Base-by-base conservation (phyloP, 2,888 invertebrate species). In the Ptychoptera albimana region DNA sequence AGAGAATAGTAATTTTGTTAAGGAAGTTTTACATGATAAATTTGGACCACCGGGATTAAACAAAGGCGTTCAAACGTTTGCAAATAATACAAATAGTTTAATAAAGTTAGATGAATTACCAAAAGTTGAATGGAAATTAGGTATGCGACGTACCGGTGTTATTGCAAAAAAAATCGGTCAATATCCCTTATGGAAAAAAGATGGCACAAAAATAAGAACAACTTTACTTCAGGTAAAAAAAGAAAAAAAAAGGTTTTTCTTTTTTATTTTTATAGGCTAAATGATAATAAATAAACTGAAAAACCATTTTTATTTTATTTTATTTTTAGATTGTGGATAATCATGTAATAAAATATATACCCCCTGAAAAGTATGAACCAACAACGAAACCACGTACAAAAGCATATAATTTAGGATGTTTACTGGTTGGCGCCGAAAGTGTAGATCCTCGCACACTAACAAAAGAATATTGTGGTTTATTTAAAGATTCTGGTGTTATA, bases 131-230 rank as follows among this genome's bases (percentile, higher is more conserved):
- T 94, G 88, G 87, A 69, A 67, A 2, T 69, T 72, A 8, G 53
- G 56, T 38, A 72, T 79, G 7, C 69, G 73, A 43, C 73, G 96
- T 55, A 77, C 80, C 43, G 96, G 96, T 8, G 62, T 94, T 1
- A 79, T 97, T 55, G 92, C 86, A 0, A 74, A 81, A 44, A 97
- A 97, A 70, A 82, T 97, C 55, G 96, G 96, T 5, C 71, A 82
- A 48, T 81, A 91, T 64, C 93, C 93, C 2, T 66, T 94, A 60
- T 97, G 94, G 94, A 66, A 79, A 4, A 91, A 85, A 60, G 74
- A 81, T 64, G 97, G 97, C 2, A 75, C 73, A 54, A 79, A 74
- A 66, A 68, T 88, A 46, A 60, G 68, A 15, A 78, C 86, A 1
- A 93, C 94, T 3, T 64, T 96, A 50, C 60, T 96, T 44, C 94